Conservation (phyloP, 2,113 vertebrate species). For the Heliornis fulica region DNA sequence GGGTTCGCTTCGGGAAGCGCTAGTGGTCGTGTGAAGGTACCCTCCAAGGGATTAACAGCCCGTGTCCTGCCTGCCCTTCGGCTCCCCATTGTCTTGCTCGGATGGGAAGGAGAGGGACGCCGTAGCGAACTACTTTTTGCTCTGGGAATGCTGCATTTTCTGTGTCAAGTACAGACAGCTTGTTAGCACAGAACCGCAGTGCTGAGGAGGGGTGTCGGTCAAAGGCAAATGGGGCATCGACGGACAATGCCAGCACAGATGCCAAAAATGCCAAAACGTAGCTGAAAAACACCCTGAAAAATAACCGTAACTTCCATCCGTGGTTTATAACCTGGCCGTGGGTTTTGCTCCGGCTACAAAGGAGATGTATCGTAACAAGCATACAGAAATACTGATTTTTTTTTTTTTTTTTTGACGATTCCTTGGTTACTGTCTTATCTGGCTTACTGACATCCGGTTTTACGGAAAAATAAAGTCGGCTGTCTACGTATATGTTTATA, state of each 20-base stretch:
- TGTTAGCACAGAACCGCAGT: not conserved
- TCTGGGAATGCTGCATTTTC: not conserved
- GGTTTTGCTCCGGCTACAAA: fast-evolving
- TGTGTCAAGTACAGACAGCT: not conserved
- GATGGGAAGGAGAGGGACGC: not conserved
- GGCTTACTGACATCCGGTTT: not conserved
- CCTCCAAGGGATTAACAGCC: not conserved
- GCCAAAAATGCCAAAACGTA: not conserved
- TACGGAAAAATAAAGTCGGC: constrained; percentile 11
- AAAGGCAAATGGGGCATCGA: not conserved
- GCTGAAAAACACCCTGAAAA: not conserved
- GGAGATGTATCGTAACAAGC: not conserved
- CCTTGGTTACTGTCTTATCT: not conserved
- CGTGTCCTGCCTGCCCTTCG: constrained; percentile 2
- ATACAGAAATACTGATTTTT: fast-evolving
- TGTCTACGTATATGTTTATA: constrained; percentile 10
- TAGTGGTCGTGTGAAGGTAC: fast-evolving
- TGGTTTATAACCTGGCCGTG: not conserved
- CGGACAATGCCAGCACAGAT: not conserved
- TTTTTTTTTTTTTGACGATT: too few relatives aligned
- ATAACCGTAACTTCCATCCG: not conserved
- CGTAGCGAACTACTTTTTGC: not conserved
- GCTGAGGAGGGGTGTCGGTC: not conserved
- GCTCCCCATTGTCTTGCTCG: not conserved
- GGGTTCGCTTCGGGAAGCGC: not conserved